Evolutionary conservation across 2,888 invertebrate genomes (phyloP).

Genomic region (Choreutis nemorana): DNA sequence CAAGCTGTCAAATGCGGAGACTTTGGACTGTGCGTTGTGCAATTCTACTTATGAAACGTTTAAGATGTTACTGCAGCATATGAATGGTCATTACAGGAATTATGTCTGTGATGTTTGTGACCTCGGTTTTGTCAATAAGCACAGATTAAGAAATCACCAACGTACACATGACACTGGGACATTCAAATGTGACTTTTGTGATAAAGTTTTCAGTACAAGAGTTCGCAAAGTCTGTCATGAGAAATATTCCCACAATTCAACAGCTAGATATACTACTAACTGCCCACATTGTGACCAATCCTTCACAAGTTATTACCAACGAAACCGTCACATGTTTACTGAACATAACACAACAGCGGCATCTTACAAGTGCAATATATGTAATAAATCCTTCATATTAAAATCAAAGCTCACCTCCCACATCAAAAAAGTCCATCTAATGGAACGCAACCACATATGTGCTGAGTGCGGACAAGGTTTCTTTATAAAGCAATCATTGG

Average conservation of each 20-base stretch:
- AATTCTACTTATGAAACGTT: slow-evolving; percentile 43
- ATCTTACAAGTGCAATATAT: slow-evolving; percentile 47
- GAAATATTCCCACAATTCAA: slow-evolving; percentile 43
- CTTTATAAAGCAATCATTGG: slow-evolving; percentile 43
- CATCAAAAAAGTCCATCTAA: slow-evolving; percentile 48
- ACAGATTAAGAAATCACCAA: slow-evolving; percentile 38
- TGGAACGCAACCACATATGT: slow-evolving; percentile 52
- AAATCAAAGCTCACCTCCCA: slow-evolving; percentile 48
- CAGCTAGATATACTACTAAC: slow-evolving; percentile 37
- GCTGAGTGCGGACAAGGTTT: slow-evolving; percentile 45
- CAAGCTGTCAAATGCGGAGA: slow-evolving; percentile 29
- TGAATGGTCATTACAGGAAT: slow-evolving; percentile 52
- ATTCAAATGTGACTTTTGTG: slow-evolving; percentile 42
- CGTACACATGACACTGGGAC: slow-evolving; percentile 38
- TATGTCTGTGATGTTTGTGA: slow-evolving; percentile 48
- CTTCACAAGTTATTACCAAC: slow-evolving; percentile 44
- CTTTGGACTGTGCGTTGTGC: slow-evolving; percentile 41
- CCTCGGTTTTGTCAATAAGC: slow-evolving; percentile 43
- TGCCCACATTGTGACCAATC: slow-evolving; percentile 46
- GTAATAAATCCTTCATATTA: slow-evolving; percentile 43
- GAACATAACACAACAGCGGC: slow-evolving; percentile 43
- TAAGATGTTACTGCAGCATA: slow-evolving; percentile 47
- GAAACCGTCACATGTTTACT: slow-evolving; percentile 43
- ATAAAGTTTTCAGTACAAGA: slow-evolving; percentile 38
- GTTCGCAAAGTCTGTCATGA: slow-evolving; percentile 42